These are phyloP conservation scores for Mesorhabditis spiculigera DNA, from an alignment of 2,888 invertebrate species.

Conservation along the genomic window DNA sequence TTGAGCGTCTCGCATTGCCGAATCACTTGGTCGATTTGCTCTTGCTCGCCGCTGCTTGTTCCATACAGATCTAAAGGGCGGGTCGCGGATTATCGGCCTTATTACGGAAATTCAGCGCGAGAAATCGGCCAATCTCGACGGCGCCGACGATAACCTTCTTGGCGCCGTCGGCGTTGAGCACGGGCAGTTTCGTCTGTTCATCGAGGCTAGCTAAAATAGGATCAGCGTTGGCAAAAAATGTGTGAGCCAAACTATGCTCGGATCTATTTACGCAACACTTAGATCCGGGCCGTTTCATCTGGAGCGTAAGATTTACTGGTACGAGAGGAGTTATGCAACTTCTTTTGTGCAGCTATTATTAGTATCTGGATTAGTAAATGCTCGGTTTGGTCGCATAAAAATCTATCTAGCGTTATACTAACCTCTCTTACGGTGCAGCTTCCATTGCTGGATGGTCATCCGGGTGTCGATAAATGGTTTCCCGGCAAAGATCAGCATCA, in stretches of 20 bases:
- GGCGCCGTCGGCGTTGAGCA: conserved; percentile 33
- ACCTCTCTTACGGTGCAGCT: conserved; percentile 30
- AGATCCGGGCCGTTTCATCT: no score
- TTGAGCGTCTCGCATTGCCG: conserved; percentile 38
- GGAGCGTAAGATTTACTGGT: no score
- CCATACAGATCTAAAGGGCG: conserved; percentile 37
- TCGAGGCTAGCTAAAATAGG: conserved; percentile 30
- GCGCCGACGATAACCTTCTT: conserved; percentile 37
- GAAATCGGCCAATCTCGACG: conserved; percentile 37
- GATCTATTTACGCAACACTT: no score
- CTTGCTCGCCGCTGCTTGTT: conserved; percentile 34
- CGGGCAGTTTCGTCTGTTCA: conserved; percentile 38
- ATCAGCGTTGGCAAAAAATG: no score
- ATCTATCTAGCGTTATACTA: conserved; percentile 1
- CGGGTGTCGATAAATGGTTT: conserved; percentile 35
- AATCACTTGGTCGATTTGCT: conserved; percentile 40
- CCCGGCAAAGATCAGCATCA: conserved; percentile 34
- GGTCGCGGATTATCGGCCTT: neutral
- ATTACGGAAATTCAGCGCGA: conserved; percentile 39
- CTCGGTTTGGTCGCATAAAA: no score
- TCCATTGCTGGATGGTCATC: conserved; percentile 39
- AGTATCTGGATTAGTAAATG: no score
- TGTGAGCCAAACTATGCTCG: no score
- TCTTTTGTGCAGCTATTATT: no score
- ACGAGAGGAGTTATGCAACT: no score